Evolutionary conservation across 2,888 invertebrate species (phyloP).

Genomic region (Eristalis pertinax): DNA sequence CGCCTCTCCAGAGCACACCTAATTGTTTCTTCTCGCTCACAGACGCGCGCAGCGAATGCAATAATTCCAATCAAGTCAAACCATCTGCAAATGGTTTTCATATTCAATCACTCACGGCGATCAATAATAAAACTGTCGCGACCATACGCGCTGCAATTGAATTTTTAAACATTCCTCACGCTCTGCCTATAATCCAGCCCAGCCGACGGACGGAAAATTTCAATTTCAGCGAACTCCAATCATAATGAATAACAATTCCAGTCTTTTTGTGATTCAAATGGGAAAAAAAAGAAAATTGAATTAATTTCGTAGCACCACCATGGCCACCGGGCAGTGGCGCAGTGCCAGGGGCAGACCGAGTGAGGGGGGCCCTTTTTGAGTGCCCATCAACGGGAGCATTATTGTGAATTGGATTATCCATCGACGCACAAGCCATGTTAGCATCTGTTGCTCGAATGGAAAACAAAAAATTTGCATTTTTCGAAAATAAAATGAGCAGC

Average conservation of each 20-base stretch:
- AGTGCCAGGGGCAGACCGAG: background rate
- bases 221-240: slow-evolving; percentile 44
- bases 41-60: background rate
- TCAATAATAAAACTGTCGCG: slow-evolving; percentile 54
- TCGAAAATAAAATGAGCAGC: slow-evolving; percentile 23
- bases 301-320: slow-evolving; percentile 41
- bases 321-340: background rate
- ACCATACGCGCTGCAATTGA: slow-evolving; percentile 37
- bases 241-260: slow-evolving; percentile 50
- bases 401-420: slow-evolving; percentile 63
- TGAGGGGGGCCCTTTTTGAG: slow-evolving; percentile 44
- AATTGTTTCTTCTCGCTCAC: background rate
- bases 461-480: slow-evolving; percentile 17
- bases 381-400: slow-evolving; percentile 61
- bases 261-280: slow-evolving; percentile 45
- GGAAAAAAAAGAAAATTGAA: slow-evolving; percentile 44
- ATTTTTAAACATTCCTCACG: slow-evolving; percentile 33
- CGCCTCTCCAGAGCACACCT: background rate
- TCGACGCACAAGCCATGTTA: slow-evolving; percentile 56
- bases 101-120: slow-evolving; percentile 33
- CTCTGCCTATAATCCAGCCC: slow-evolving; percentile 3
- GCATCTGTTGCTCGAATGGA: slow-evolving; percentile 56
- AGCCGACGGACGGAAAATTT: slow-evolving; percentile 13
- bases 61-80: background rate
- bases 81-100: background rate